These are phyloP conservation scores for Halichoerus grypus DNA, from an alignment of 2,113 vertebrate genomes.

Conservation along the genomic window DNA sequence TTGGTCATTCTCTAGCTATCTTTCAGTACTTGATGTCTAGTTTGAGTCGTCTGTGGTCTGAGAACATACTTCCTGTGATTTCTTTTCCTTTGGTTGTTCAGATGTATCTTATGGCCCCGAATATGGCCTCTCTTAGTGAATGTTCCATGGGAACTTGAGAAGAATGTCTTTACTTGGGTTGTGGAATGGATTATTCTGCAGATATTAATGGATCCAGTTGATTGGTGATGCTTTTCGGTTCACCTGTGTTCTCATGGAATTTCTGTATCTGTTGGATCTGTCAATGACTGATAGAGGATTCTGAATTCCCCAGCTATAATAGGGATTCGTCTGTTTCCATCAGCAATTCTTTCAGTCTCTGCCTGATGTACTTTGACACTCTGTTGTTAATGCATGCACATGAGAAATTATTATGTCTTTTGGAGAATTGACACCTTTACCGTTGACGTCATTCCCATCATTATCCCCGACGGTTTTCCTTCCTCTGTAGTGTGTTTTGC, in stretches of 20 bases:
- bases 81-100: background rate
- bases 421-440: background rate
- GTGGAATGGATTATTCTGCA: background rate
- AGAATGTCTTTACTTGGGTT: background rate
- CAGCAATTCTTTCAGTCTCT: background rate
- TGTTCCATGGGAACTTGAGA: background rate
- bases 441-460: background rate
- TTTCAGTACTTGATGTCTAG: background rate
- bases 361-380: background rate
- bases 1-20: background rate
- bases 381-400: background rate
- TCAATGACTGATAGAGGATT: background rate
- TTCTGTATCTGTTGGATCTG: background rate
- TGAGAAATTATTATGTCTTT: background rate
- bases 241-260: background rate
- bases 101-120: background rate
- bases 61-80: background rate
- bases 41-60: background rate
- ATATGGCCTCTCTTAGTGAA: background rate
- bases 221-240: background rate
- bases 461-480: background rate
- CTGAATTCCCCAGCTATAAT: background rate
- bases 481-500: background rate
- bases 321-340: background rate
- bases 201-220: background rate